These are phyloP conservation scores for Nemotelus pantherinus DNA, from an alignment of 2,888 invertebrate genomes.

Conservation along the genomic window DNA sequence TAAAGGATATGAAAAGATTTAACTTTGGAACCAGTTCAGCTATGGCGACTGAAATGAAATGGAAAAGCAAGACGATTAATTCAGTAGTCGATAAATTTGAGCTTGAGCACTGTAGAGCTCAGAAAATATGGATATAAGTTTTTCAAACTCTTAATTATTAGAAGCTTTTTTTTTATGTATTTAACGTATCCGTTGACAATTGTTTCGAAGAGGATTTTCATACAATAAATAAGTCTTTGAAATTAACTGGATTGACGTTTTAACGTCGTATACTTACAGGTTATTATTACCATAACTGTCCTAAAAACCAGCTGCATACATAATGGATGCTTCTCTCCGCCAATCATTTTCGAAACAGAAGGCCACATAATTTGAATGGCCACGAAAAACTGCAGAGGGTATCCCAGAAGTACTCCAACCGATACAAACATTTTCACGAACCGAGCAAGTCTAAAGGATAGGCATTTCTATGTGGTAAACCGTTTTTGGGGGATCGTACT, in stretches of 20 bases:
- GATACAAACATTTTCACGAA: constrained; percentile 86
- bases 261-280: constrained; percentile 79
- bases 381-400: constrained; percentile 95
- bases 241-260: constrained; percentile 15
- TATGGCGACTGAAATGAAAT: constrained; percentile 74
- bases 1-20: constrained; percentile 87
- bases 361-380: constrained; percentile 93
- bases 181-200: no score
- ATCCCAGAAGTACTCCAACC: constrained; percentile 86
- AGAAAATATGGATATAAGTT: no score
- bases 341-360: constrained; percentile 67
- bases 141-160: no score
- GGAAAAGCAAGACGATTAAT: constrained; percentile 45
- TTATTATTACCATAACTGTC: constrained; percentile 77
- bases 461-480: constrained; percentile 67
- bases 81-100: constrained; percentile 47
- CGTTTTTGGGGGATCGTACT: constrained; percentile 44
- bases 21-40: constrained; percentile 88
- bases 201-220: no score
- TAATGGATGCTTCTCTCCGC: constrained; percentile 68
- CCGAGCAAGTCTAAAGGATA: constrained; percentile 79
- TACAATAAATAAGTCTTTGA: no score
- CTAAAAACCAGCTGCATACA: constrained; percentile 77
- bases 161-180: no score
- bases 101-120: constrained; percentile 1